A percentile compares a stretch with the other conserved stretches of the same genome.
Evolutionary conservation across 2,888 invertebrate species (phyloP).

Genomic region (Tridacna gigas): DNA sequence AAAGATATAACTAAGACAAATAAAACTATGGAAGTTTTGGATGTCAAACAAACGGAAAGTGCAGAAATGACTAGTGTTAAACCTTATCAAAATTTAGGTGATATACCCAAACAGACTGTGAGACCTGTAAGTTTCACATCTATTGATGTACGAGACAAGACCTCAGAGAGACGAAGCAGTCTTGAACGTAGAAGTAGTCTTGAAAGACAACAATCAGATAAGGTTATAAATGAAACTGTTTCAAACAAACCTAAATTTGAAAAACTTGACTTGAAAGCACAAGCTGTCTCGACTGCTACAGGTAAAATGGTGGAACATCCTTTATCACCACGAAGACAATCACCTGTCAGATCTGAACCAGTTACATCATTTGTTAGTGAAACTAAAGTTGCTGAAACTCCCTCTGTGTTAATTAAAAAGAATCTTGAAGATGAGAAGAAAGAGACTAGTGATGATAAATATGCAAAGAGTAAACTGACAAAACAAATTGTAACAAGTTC

Average conservation of each 20-base stretch:
- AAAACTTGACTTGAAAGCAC: constrained; percentile 53
- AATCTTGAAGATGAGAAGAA: not conserved
- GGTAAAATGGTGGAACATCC: constrained; percentile 53
- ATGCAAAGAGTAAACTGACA: not conserved
- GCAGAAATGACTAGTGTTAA: not conserved
- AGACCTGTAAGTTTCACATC: constrained; percentile 18
- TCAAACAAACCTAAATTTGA: constrained; percentile 33
- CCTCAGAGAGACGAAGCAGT: not conserved
- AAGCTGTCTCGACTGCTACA: constrained; percentile 50
- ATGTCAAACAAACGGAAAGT: not conserved
- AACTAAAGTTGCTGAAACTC: not conserved
- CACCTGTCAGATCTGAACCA: constrained; percentile 31
- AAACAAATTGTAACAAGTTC: not conserved
- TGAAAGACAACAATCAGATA: constrained; percentile 28
- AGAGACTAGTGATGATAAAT: not conserved
- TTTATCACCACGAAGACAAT: constrained; percentile 42
- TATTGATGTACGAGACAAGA: not conserved
- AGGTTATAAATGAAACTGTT: not conserved
- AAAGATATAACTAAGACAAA: not conserved
- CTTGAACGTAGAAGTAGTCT: constrained; percentile 12
- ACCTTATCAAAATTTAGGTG: not conserved
- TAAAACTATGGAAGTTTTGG: not conserved
- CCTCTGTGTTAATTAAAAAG: not conserved
- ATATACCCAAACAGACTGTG: not conserved
- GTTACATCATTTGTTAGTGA: constrained; percentile 12